These are phyloP conservation scores for Drosophila lacteicornis DNA, from an alignment of 1,140 invertebrate genomes.

Conservation along the genomic window DNA sequence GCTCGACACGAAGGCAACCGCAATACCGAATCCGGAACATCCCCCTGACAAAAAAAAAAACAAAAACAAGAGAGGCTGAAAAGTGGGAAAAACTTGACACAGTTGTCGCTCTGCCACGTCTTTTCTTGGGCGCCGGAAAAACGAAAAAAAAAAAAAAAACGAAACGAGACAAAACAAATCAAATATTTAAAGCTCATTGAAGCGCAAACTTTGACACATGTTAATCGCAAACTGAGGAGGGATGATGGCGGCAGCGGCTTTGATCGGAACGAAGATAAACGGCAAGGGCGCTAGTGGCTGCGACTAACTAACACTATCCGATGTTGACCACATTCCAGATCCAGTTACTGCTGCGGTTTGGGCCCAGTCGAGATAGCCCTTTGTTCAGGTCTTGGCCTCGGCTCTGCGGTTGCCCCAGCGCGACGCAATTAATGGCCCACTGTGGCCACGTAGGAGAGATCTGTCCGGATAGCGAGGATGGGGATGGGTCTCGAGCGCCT, in stretches of 20 bases:
- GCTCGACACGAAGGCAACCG: constrained; percentile 45
- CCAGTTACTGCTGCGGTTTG: constrained; percentile 24
- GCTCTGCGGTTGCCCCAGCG: constrained; percentile 60
- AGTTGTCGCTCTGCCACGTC: constrained; percentile 25
- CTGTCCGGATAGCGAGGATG: constrained; percentile 22
- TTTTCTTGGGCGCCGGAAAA: neutral
- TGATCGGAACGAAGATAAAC: constrained; percentile 42
- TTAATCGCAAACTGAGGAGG: constrained; percentile 33
- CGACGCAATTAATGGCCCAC: constrained; percentile 60
- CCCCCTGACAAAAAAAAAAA: constrained; percentile 1
- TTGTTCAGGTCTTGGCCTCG: constrained; percentile 64
- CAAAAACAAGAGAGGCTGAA: constrained; percentile 3
- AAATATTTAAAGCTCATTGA: constrained; percentile 83
- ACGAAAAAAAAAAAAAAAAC: neutral
- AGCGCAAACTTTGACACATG: constrained; percentile 80
- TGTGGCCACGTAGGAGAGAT: constrained; percentile 25
- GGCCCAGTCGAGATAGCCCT: constrained; percentile 37
- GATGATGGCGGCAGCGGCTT: constrained; percentile 6
- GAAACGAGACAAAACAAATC: constrained; percentile 65
- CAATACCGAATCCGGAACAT: constrained; percentile 55
- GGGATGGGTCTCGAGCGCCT: constrained; percentile 26
- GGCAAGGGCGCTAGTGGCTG: constrained; percentile 42
- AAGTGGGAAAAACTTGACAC: constrained; percentile 50
- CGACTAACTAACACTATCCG: constrained; percentile 51
- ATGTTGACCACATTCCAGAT: constrained; percentile 39